A percentile compares a stretch with the other conserved stretches of the same genome.
Evolutionary conservation across 2,113 vertebrate species (phyloP).

Genomic region (Thalassarche chlororhynchos): DNA sequence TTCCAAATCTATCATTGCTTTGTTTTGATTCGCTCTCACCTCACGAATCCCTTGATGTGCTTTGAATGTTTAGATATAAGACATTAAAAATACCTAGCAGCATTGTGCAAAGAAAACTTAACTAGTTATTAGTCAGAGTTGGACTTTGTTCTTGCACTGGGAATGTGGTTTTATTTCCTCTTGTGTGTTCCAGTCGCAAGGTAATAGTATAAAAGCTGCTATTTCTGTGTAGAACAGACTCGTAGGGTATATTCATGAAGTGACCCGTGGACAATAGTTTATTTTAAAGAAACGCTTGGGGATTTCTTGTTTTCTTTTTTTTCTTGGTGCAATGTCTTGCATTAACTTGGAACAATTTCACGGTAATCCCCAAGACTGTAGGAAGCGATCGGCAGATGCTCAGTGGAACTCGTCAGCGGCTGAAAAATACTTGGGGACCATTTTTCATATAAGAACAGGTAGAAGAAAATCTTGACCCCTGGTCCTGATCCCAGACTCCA

Average conservation of each 20-base stretch:
- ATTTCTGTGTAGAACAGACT: background rate
- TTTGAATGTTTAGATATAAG: background rate
- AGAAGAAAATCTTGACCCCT: too few relatives aligned
- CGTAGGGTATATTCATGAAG: background rate
- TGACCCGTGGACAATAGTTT: background rate
- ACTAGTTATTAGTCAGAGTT: background rate
- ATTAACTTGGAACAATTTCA: background rate
- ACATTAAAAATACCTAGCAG: background rate
- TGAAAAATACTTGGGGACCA: background rate
- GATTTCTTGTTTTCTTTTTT: too few relatives aligned
- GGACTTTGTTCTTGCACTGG: background rate
- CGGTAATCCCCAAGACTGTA: background rate
- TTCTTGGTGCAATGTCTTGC: background rate
- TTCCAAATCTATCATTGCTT: background rate
- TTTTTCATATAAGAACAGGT: fast-evolving
- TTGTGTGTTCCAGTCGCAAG: background rate
- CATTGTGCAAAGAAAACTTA: background rate
- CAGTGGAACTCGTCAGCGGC: background rate
- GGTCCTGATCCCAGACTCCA: too few relatives aligned
- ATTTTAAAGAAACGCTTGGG: background rate
- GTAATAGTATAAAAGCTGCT: background rate
- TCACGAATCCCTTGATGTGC: background rate
- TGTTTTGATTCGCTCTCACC: background rate
- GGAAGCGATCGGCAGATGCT: background rate
- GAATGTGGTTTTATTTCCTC: background rate